A percentile compares a stretch with the other conserved stretches of the same genome.
phyloP scores from a whole-genome alignment of 1,140 invertebrate genomes.

The Cephus cinctus region DNA sequence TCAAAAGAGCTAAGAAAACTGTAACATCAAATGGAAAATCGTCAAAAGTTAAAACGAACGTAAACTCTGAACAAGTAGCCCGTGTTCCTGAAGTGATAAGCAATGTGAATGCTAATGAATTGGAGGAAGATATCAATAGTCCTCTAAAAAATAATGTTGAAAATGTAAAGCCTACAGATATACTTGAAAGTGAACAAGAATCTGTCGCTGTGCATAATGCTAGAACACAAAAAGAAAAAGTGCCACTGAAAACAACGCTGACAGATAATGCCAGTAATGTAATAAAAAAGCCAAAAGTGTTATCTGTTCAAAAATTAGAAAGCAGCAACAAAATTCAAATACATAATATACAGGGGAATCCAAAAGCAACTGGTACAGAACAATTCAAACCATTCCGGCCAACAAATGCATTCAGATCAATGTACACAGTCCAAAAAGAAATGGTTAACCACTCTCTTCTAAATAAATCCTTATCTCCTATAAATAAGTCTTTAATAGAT shows the following conservation, averaged over 20 bases:
- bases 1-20: constrained; percentile 6
- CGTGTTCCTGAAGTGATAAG: too few species aligned
- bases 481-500: constrained; percentile 18
- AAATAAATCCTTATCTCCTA: constrained; percentile 39
- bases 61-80: too few species aligned
- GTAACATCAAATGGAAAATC: neutral
- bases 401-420: constrained; percentile 24
- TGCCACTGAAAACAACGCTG: too few species aligned
- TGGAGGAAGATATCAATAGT: too few species aligned
- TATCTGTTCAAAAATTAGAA: constrained; percentile 13
- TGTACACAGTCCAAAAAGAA: constrained; percentile 12
- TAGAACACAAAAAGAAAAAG: too few species aligned
- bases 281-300: constrained; percentile 15
- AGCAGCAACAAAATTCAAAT: constrained; percentile 14
- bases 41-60: neutral
- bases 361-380: constrained; percentile 16
- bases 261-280: neutral
- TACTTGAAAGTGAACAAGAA: too few species aligned
- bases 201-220: neutral
- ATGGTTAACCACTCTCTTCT: constrained; percentile 34
- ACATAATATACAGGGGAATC: too few species aligned
- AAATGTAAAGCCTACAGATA: too few species aligned
- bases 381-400: constrained; percentile 24
- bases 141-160: too few species aligned
- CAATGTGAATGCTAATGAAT: too few species aligned